phyloP scores from a whole-genome alignment of 2,888 invertebrate species.

The Brachypalpus laphriformis region DNA sequence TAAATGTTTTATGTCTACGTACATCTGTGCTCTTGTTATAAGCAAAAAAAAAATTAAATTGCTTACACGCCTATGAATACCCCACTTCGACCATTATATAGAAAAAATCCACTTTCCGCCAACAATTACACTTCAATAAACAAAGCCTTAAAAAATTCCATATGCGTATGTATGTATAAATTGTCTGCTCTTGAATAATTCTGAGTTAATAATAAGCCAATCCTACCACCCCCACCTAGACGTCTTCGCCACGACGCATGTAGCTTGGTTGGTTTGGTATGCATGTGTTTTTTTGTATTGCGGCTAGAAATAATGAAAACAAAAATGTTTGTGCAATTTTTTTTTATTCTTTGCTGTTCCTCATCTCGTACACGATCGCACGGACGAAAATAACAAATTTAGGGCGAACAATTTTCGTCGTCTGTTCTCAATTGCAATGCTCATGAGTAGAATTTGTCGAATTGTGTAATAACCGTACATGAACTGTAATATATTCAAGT shows the following conservation, averaged over 20 bases:
- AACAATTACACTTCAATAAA: conserved; percentile 6
- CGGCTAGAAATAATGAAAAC: conserved; percentile 19
- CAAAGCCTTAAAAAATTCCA: not conserved
- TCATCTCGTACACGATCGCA: not conserved
- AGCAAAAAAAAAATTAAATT: no score
- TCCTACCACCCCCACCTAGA: conserved; percentile 5
- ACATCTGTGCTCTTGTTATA: no score
- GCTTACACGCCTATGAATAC: no score
- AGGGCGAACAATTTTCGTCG: not conserved
- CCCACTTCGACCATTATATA: no score
- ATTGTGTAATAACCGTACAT: not conserved
- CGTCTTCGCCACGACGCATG: not conserved
- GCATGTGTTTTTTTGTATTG: not conserved
- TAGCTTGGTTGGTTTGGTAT: not conserved
- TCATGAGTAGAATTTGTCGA: conserved; percentile 1
- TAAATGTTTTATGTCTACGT: no score
- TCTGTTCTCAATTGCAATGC: not conserved
- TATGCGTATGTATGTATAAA: not conserved
- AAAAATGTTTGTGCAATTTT: conserved; percentile 6
- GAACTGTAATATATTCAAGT: not conserved
- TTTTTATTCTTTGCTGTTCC: not conserved
- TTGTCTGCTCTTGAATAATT: conserved; percentile 33
- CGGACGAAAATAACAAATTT: conserved; percentile 20
- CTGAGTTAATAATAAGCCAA: conserved; percentile 11
- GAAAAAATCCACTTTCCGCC: no score